A percentile compares a stretch with the other conserved stretches of the same genome.
Conservation (phyloP, 1,140 invertebrate species). For the Drosophila parvula region DNA sequence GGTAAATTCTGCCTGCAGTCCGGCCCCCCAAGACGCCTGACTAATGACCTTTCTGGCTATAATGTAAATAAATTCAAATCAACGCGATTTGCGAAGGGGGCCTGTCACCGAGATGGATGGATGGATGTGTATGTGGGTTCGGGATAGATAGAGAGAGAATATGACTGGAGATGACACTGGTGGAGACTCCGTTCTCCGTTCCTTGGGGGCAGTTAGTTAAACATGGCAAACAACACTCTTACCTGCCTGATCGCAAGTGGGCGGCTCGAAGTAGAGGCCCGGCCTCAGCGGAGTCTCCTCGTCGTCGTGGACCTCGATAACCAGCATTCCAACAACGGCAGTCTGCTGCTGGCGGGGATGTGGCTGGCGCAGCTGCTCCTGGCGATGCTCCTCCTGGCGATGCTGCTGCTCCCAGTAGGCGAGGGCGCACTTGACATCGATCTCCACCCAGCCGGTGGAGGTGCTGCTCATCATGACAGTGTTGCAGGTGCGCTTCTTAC, state of each 20-base stretch:
- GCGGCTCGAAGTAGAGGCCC: slow-evolving; percentile 77
- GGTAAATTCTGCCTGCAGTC: slow-evolving; percentile 40
- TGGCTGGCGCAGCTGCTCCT: slow-evolving; percentile 31
- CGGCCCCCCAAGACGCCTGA: slow-evolving; percentile 51
- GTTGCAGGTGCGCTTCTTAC: slow-evolving; percentile 82
- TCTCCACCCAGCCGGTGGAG: slow-evolving; percentile 79
- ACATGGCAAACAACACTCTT: slow-evolving; percentile 83
- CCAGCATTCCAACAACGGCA: slow-evolving; percentile 62
- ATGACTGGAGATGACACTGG: slow-evolving; percentile 15
- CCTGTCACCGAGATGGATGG: slow-evolving; percentile 17
- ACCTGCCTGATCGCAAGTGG: slow-evolving; percentile 83
- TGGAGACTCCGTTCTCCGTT: slow-evolving; percentile 5
- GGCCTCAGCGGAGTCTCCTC: slow-evolving; percentile 78
- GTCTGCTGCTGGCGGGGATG: slow-evolving; percentile 16
- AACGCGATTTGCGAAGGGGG: slow-evolving; percentile 21
- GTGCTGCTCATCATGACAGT: slow-evolving; percentile 75
- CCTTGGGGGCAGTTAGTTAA: slow-evolving; percentile 63
- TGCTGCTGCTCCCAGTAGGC: slow-evolving; percentile 76
- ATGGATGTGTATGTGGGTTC: neutral
- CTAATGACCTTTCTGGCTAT: slow-evolving; percentile 59
- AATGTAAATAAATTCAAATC: slow-evolving; percentile 48
- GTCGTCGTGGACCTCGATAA: slow-evolving; percentile 82
- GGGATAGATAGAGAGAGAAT: slow-evolving; percentile 23
- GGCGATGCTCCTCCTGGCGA: slow-evolving; percentile 33
- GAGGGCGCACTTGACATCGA: slow-evolving; percentile 79